Base-by-base conservation (phyloP, 2,797 vertebrate genomes). In the Cynodonichthys magdalenae region DNA sequence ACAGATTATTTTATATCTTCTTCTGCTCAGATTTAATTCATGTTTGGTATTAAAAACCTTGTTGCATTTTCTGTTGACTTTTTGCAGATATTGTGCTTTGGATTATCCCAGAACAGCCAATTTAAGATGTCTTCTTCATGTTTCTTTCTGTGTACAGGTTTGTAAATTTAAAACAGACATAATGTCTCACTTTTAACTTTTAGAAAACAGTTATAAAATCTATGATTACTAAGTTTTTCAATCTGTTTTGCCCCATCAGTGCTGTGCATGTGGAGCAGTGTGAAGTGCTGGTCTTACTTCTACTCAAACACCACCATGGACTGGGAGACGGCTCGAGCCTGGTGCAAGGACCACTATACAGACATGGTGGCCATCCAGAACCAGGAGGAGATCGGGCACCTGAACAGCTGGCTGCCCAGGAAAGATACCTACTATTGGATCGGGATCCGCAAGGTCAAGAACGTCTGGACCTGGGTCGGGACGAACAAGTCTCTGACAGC, bases 351-450 rank as follows among this genome's bases (percentile, higher is more conserved):
- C 0, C 0, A 15, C 48, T 90, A 91, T 81, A 94, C 93, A 0
- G 91, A 95, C 71, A 91, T 95, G 88, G 94, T 95, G 70, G 94
- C 94, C 53, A 95, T 95, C 75, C 94, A 95, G 77, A 94, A 94
- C 82, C 85, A 86, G 74, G 87, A 52, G 10, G 94, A 95, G 78
- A 94, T 94, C 0, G 2, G 0, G 9, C 66, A 95, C 58, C 92
- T 95, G 59, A 90, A 87, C 45, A 55, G 0, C 20, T 34, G 29
- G 44, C 55, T 95, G 59, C 93, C 93, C 24, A 11, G 0, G 4
- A 60, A 57, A 52, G 0, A 0, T 0, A 24, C 0, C 2, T 90
- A 95, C 79, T 95, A 94, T 69, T 95, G 94, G 94, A 95, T 95
- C 3, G 94, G 94, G 4, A 95, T 95, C 60, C 93, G 94, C 63